A percentile compares a stretch with the other conserved stretches of the same genome.
Evolutionary conservation across 2,113 vertebrate species (phyloP).

Genomic region (Nematolebias whitei): DNA sequence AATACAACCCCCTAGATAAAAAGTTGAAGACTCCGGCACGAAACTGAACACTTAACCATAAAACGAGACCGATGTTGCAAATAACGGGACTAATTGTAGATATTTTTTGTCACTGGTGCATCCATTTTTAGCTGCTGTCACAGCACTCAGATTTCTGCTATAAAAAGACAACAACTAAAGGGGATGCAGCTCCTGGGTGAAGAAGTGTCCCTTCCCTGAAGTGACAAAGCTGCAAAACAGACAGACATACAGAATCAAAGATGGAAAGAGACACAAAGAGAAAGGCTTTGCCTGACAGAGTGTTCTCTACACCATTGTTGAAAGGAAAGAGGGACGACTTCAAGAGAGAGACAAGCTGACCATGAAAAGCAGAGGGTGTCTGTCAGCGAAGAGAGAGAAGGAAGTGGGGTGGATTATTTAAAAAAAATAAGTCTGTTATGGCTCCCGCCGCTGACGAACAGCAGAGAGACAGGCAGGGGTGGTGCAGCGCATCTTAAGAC

Average conservation of each 20-base stretch:
- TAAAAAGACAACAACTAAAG: conserved; percentile 71
- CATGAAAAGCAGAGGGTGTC: conserved; percentile 70
- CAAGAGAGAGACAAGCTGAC: conserved; percentile 67
- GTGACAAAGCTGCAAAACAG: conserved; percentile 59
- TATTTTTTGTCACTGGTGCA: conserved; percentile 41
- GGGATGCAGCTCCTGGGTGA: conserved; percentile 51
- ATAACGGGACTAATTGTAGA: conserved; percentile 59
- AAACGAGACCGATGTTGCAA: conserved; percentile 31
- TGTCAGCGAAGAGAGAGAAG: conserved; percentile 55
- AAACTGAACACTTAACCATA: conserved; percentile 18
- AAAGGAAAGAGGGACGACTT: conserved; percentile 58
- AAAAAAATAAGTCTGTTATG: conserved; percentile 60
- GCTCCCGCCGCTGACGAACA: conserved; percentile 68
- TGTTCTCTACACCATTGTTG: conserved; percentile 56
- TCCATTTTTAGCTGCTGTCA: conserved; percentile 73
- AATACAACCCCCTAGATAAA: background rate
- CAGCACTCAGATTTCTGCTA: conserved; percentile 54
- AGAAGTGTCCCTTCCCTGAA: conserved; percentile 65
- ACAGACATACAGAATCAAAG: conserved; percentile 64
- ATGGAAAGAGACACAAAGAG: conserved; percentile 46
- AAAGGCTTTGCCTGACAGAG: conserved; percentile 66
- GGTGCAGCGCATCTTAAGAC: conserved; percentile 66
- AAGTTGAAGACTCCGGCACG: background rate
- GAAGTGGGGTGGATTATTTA: conserved; percentile 39
- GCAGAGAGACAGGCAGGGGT: conserved; percentile 69